Evolutionary conservation across 2,797 vertebrate genomes (phyloP).

Genomic region (Onychomys torridus): DNA sequence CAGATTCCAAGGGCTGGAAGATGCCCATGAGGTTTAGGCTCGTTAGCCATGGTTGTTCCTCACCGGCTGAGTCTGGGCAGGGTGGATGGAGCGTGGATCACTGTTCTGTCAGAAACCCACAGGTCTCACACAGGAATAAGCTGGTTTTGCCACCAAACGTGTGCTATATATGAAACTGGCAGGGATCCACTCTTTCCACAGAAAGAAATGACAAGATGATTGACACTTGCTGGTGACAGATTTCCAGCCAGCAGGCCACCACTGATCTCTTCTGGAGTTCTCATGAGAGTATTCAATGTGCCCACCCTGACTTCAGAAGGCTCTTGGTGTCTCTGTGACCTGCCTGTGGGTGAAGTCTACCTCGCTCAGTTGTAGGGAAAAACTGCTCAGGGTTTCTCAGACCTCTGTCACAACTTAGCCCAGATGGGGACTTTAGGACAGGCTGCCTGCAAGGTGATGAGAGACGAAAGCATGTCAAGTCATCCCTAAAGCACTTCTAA

Average conservation of each 20-base stretch:
- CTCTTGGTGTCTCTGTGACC: not conserved
- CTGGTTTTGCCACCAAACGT: not conserved
- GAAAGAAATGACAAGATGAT: not conserved
- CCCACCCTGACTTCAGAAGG: not conserved
- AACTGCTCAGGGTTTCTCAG: not conserved
- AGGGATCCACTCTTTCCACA: not conserved
- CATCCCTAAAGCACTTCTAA: not conserved
- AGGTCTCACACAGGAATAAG: not conserved
- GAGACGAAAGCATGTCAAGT: not conserved
- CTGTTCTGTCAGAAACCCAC: not conserved
- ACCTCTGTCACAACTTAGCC: not conserved
- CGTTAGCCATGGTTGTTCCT: rapidly evolving
- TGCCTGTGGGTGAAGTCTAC: not conserved
- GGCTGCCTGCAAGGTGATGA: not conserved
- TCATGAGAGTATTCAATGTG: not conserved
- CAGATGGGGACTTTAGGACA: not conserved
- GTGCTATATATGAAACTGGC: not conserved
- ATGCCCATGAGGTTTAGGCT: not conserved
- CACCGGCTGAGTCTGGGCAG: not conserved
- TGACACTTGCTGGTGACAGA: not conserved
- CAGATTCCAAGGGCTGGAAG: not conserved
- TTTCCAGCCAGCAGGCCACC: not conserved
- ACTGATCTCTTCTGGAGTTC: not conserved
- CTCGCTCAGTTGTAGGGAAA: not conserved
- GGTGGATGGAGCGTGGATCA: not conserved